Percentiles rank a stretch among this genome's conserved stretches.
phyloP scores from a whole-genome alignment of 2,888 invertebrate genomes.

The Sinhomidia bicolor region DNA sequence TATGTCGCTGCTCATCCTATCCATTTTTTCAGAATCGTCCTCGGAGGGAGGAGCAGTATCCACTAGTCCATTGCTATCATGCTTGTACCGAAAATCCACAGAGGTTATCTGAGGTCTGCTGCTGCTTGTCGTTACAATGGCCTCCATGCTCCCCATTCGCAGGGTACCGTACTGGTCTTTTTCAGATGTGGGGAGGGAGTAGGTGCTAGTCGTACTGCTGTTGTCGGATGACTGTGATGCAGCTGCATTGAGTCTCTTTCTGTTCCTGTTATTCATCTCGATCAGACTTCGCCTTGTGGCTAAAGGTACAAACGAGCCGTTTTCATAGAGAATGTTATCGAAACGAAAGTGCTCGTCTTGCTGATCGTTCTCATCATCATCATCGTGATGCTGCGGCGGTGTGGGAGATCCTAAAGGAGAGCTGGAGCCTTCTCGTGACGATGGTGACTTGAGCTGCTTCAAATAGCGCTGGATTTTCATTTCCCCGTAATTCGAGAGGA shows the following conservation, averaged over 20 bases:
- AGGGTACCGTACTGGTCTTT: constrained; percentile 69
- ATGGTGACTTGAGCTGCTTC: constrained; percentile 77
- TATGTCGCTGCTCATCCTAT: background rate
- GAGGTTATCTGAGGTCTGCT: constrained; percentile 75
- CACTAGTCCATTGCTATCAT: background rate
- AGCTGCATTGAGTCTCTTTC: constrained; percentile 48
- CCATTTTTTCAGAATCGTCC: background rate
- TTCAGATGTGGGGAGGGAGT: constrained; percentile 78
- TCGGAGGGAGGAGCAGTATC: background rate
- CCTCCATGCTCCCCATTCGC: constrained; percentile 74
- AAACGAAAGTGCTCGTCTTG: constrained; percentile 74
- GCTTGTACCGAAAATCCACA: constrained; percentile 74
- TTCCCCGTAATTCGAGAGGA: constrained; percentile 79
- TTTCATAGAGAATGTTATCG: constrained; percentile 78
- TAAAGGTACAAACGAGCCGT: constrained; percentile 79
- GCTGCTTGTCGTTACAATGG: constrained; percentile 69
- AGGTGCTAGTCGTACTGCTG: constrained; percentile 77
- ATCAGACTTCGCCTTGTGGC: constrained; percentile 79
- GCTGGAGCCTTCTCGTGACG: constrained; percentile 68
- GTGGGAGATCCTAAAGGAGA: constrained; percentile 72
- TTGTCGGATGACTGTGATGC: constrained; percentile 69
- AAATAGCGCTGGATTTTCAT: constrained; percentile 79
- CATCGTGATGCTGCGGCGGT: background rate
- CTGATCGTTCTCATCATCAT: constrained; percentile 60
- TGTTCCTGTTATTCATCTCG: constrained; percentile 79